A percentile compares a stretch with the other conserved stretches of the same genome.
Conservation (phyloP, 2,113 vertebrate genomes). For the Pomatostomus ruficeps region DNA sequence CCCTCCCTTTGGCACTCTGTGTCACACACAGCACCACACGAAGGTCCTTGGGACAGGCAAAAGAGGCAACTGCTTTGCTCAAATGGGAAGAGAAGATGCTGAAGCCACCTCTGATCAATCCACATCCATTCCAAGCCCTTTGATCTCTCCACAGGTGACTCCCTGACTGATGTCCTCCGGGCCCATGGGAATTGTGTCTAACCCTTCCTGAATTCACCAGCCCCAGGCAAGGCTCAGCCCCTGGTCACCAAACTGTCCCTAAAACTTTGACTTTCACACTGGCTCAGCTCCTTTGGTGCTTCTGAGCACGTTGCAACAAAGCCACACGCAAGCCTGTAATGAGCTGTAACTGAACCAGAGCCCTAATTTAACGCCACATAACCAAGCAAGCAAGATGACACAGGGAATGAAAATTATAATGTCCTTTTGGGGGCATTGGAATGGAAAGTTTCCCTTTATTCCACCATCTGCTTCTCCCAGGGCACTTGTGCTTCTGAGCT, state of each 20-base stretch:
- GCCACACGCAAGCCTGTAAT: background rate
- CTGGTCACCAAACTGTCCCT: background rate
- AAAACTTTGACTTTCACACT: background rate
- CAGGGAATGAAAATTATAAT: slow-evolving; percentile 4
- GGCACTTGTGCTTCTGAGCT: background rate
- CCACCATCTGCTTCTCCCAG: background rate
- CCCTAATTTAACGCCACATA: slow-evolving; percentile 49
- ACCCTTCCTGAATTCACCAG: background rate
- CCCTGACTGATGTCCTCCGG: background rate
- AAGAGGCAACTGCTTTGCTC: background rate
- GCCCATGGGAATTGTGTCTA: background rate
- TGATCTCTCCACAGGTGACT: background rate
- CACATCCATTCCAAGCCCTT: background rate
- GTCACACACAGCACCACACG: background rate
- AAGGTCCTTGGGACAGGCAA: background rate
- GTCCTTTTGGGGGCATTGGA: slow-evolving; percentile 30
- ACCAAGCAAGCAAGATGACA: slow-evolving; percentile 19
- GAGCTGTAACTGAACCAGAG: background rate
- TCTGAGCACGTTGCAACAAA: background rate
- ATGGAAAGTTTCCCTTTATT: background rate
- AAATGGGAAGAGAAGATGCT: background rate
- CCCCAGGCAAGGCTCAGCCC: background rate
- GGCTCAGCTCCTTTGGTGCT: background rate
- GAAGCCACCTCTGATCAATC: background rate
- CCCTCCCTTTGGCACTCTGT: background rate